Conservation (phyloP, 2,888 invertebrate genomes). For the Cyclophora albipunctata region DNA sequence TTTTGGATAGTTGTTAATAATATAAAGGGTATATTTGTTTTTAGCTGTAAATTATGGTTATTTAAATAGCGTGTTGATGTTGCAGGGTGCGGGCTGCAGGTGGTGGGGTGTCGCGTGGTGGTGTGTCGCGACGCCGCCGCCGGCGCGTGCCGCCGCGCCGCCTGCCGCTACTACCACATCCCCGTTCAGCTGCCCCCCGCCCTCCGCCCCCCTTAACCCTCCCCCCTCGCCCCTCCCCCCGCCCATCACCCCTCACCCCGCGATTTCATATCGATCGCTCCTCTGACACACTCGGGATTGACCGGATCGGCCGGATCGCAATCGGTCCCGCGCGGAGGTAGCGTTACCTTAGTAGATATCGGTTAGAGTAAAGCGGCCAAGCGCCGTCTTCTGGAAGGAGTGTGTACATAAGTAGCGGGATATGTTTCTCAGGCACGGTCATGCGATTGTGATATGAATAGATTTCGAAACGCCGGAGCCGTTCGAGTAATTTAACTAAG, state of each 20-base stretch:
- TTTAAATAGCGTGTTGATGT: constrained; percentile 20
- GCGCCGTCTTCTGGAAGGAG: constrained; percentile 52
- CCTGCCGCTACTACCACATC: constrained; percentile 98
- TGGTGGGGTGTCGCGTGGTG: constrained; percentile 95
- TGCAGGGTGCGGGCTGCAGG: constrained; percentile 94
- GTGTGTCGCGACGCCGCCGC: constrained; percentile 97
- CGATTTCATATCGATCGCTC: constrained; percentile 56
- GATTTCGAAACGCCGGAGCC: constrained; percentile 71
- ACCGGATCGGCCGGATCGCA: constrained; percentile 46
- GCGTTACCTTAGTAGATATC: constrained; percentile 54
- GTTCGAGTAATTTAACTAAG: constrained; percentile 69
- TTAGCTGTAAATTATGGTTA: too few relatives aligned
- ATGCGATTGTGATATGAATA: constrained; percentile 75
- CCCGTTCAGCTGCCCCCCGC: constrained; percentile 92
- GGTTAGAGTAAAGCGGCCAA: constrained; percentile 46
- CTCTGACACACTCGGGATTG: constrained; percentile 57
- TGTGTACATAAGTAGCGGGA: constrained; percentile 74
- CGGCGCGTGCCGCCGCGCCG: constrained; percentile 93
- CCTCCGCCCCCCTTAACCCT: constrained; percentile 48
- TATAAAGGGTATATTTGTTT: too few relatives aligned
- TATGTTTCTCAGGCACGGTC: constrained; percentile 72
- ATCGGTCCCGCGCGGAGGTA: constrained; percentile 47
- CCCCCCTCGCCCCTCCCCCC: constrained; percentile 61
- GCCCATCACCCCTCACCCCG: constrained; percentile 40
- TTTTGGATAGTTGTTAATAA: too few relatives aligned